Evolutionary conservation across 1,140 invertebrate species (phyloP), one percentile per base, ranked within the genome.

Genomic region (Dryas iulia): DNA sequence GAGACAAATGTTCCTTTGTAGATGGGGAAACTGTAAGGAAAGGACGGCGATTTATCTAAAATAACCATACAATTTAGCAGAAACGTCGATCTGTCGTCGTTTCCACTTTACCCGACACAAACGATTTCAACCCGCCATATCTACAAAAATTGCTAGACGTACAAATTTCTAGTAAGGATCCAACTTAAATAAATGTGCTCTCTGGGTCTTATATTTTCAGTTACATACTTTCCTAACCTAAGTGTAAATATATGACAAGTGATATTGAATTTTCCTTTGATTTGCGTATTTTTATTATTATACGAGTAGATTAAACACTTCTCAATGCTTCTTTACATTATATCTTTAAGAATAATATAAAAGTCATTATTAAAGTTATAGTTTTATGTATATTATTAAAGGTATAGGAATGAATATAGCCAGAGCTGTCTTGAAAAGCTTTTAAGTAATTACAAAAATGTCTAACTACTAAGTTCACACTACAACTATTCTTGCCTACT

Each of bases 51-150:
- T 91, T 89, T 89, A 89, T 91, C 83, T 89, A 82, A 90, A 89
- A 91, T 88, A 90, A 87, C 84, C 85, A 87, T 89, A 91, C 84
- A 87, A 87, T 89, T 87, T 84, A 82, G 84, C 81, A 76, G 78
- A 81, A 83, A 86, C 72, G 84, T 91, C 86, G 86, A 89, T 89
- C 74, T 85, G 82, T 88, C 80, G 81, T 84, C 79, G 80, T 79
- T 79, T 76, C 81, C 83, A 89, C 86, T 89, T 87, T 88, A 83
- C 79, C 78, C 75, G 83, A 89, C 89, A 89, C 86, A 85, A 87
- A 87, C 81, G 81, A 87, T 86, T 87, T 79, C 80, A 78, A 79
- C 77, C 76, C 76, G 81, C 86, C 88, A 87, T 89, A 87, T 89
- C 81, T 88, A 71, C 66, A 73, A 75, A 84, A 87, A 86, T 87